Conservation (phyloP, 2,888 invertebrate species). For the Drosophila dives region DNA sequence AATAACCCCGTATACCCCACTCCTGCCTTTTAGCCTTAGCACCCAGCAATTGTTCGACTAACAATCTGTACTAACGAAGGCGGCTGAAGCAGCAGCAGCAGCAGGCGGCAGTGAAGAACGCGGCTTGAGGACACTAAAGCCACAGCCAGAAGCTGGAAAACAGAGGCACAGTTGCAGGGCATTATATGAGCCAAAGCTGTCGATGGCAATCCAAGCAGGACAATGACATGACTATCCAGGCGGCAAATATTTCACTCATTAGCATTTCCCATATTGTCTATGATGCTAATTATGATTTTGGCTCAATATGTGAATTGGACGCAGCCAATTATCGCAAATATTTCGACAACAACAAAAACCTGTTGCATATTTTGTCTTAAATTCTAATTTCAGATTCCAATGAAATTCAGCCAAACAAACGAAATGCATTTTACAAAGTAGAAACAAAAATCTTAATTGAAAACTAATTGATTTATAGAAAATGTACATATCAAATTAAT, state of each 20-base stretch:
- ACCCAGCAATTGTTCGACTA: constrained; percentile 49
- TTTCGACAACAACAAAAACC: background rate
- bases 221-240: constrained; percentile 8
- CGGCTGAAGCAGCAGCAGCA: constrained; percentile 10
- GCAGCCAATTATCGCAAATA: background rate
- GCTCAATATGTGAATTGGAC: background rate
- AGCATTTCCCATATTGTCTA: constrained; percentile 7
- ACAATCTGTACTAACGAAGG: constrained; percentile 57
- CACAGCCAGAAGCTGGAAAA: background rate
- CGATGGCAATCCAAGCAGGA: constrained; percentile 14
- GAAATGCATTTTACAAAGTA: background rate
- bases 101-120: constrained; percentile 11
- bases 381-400: background rate
- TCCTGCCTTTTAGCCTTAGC: constrained; percentile 12
- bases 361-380: background rate
- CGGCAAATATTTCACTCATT: constrained; percentile 45
- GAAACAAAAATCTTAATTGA: background rate
- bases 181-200: constrained; percentile 39
- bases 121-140: background rate
- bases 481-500: background rate
- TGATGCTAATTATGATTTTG: background rate
- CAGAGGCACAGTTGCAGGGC: constrained; percentile 27
- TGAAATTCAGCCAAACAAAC: background rate
- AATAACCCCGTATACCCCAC: background rate
- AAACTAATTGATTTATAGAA: background rate